Percentiles rank a stretch among this genome's conserved stretches.
These are phyloP conservation scores for Tetranychus piercei DNA, from an alignment of 2,888 invertebrate species.

Conservation along the genomic window DNA sequence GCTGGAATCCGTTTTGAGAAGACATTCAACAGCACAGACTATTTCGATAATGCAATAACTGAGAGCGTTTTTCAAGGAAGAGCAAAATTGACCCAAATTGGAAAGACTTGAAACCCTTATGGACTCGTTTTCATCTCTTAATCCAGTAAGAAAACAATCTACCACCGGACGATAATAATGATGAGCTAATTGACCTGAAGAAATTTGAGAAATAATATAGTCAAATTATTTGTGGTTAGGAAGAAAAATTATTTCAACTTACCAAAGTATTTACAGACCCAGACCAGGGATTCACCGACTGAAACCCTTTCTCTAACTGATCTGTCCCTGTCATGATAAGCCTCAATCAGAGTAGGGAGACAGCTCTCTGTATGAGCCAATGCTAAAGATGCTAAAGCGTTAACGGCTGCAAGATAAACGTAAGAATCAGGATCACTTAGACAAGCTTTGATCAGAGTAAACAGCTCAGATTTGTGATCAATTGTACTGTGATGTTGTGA, in stretches of 20 bases:
- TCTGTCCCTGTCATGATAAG: slow-evolving; percentile 38
- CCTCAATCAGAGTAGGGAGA: slow-evolving; percentile 46
- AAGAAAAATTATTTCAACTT: background rate
- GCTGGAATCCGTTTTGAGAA: slow-evolving; percentile 50
- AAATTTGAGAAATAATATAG: background rate
- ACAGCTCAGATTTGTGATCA: slow-evolving; percentile 45
- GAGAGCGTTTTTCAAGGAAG: slow-evolving; percentile 51
- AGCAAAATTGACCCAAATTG: slow-evolving; percentile 60
- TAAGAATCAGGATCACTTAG: slow-evolving; percentile 59
- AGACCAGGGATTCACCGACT: slow-evolving; percentile 19
- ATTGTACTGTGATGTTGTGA: slow-evolving; percentile 44
- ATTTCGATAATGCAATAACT: slow-evolving; percentile 50
- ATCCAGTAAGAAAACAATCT: slow-evolving; percentile 49
- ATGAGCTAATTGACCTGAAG: slow-evolving; percentile 37
- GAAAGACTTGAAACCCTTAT: slow-evolving; percentile 62
- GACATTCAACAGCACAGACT: slow-evolving; percentile 47
- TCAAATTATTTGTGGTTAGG: background rate
- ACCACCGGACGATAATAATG: slow-evolving; percentile 49
- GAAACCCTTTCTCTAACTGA: slow-evolving; percentile 18
- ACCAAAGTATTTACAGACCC: slow-evolving; percentile 36
- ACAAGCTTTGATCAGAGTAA: slow-evolving; percentile 55
- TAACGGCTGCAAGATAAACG: slow-evolving; percentile 56
- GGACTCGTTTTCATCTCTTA: slow-evolving; percentile 49
- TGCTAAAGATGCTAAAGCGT: slow-evolving; percentile 51
- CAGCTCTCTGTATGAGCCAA: slow-evolving; percentile 48